These are phyloP conservation scores for Corythornis leucogaster DNA, from an alignment of 2,797 vertebrate species.

Conservation along the genomic window DNA sequence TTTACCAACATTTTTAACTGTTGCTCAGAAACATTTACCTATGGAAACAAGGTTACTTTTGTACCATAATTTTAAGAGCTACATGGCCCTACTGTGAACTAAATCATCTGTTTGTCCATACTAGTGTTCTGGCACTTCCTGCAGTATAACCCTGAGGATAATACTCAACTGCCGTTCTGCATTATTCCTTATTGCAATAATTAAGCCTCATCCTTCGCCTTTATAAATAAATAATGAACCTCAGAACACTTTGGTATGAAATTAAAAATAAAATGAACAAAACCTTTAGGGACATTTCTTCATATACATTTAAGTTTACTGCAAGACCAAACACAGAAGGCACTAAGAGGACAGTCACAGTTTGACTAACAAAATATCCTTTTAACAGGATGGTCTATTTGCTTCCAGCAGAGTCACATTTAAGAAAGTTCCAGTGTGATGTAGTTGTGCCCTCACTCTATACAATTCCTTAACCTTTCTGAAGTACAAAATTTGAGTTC, in stretches of 20 bases:
- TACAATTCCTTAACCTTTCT: constrained; percentile 24
- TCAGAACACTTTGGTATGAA: not conserved
- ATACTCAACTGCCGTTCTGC: not conserved
- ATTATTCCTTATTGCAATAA: not conserved
- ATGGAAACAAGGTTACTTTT: not conserved
- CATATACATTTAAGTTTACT: not conserved
- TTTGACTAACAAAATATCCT: constrained; percentile 29
- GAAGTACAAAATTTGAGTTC: not conserved
- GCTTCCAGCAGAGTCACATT: constrained; percentile 7
- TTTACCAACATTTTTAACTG: not conserved
- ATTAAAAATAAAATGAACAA: not conserved
- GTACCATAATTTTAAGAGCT: not conserved
- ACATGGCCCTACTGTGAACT: not conserved
- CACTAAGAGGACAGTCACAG: not conserved
- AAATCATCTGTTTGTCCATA: not conserved
- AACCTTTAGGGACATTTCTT: not conserved
- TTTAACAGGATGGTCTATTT: not conserved
- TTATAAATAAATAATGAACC: not conserved
- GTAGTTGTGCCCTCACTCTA: not conserved
- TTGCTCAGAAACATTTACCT: not conserved
- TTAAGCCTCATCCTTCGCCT: not conserved
- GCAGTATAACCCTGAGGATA: not conserved
- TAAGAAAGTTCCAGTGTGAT: not conserved
- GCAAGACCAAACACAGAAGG: not conserved
- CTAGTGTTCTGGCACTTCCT: not conserved